Percentiles rank a stretch among this genome's conserved stretches.
phyloP scores from a whole-genome alignment of 2,797 vertebrate genomes.

The Spondyliosoma cantharus region DNA sequence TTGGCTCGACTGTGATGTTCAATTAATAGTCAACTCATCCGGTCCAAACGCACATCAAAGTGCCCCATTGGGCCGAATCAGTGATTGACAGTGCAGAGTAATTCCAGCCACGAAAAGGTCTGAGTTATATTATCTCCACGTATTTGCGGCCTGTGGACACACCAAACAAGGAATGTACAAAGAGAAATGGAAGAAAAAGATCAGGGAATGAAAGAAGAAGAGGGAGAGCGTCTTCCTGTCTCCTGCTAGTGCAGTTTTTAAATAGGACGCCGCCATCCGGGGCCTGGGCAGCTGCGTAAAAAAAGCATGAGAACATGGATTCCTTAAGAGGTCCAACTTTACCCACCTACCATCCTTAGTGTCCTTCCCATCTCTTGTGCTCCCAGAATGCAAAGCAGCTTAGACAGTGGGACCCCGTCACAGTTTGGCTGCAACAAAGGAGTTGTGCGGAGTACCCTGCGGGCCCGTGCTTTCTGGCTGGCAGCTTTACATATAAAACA shows the following conservation, averaged over 20 bases:
- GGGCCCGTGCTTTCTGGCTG: constrained; percentile 77
- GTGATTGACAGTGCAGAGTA: constrained; percentile 66
- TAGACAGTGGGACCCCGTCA: constrained; percentile 73
- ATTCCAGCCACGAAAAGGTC: constrained; percentile 34
- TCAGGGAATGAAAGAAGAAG: background rate
- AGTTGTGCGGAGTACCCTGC: constrained; percentile 71
- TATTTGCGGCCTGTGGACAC: constrained; percentile 33
- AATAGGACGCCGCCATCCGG: constrained; percentile 26
- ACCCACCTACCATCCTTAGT: constrained; percentile 64
- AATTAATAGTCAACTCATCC: constrained; percentile 73
- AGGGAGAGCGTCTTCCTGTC: background rate
- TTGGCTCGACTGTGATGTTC: constrained; percentile 71
- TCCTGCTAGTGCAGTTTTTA: constrained; percentile 13
- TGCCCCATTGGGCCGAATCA: constrained; percentile 58
- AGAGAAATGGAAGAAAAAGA: background rate
- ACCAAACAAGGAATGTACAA: constrained; percentile 23
- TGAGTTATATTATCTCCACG: constrained; percentile 44
- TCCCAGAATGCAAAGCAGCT: constrained; percentile 79
- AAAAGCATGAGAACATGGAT: constrained; percentile 36
- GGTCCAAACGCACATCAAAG: constrained; percentile 64
- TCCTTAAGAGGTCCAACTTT: constrained; percentile 57
- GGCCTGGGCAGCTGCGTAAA: constrained; percentile 37
- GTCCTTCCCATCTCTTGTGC: constrained; percentile 66
- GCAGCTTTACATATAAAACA: constrained; percentile 85
- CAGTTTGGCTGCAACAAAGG: constrained; percentile 79